These are phyloP conservation scores for Raphicerus campestris DNA, from an alignment of 2,113 vertebrate genomes.

Conservation along the genomic window DNA sequence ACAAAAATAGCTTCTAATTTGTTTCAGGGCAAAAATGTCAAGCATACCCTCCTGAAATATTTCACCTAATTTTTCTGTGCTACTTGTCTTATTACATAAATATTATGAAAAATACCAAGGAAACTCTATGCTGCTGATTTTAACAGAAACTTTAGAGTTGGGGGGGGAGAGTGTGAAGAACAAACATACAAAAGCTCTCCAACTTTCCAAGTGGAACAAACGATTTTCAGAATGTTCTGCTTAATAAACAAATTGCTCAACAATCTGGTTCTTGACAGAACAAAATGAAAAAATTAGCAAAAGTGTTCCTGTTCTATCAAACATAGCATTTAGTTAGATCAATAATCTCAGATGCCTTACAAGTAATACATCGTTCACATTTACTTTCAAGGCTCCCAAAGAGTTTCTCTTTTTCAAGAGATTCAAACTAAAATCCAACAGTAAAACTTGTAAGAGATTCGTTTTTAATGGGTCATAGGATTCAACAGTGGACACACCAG, in stretches of 20 bases:
- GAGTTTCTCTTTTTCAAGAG: neutral
- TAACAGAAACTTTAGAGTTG: constrained; percentile 11
- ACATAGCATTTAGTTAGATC: neutral
- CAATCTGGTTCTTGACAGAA: constrained; percentile 7
- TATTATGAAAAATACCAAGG: neutral
- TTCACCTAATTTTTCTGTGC: neutral
- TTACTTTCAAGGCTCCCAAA: neutral
- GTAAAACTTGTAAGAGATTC: neutral
- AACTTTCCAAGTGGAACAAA: constrained; percentile 27
- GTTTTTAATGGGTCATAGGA: neutral
- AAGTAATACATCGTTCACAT: neutral
- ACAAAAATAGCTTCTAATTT: neutral
- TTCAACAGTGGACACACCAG: neutral
- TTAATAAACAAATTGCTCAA: constrained; percentile 37
- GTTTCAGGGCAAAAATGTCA: constrained; percentile 27
- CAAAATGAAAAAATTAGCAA: constrained; percentile 2
- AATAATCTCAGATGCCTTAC: neutral
- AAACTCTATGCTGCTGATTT: neutral
- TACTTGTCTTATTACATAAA: neutral
- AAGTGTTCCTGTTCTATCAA: neutral
- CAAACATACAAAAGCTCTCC: constrained; percentile 19
- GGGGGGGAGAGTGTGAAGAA: neutral
- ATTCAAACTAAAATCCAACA: constrained; percentile 8
- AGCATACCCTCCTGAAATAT: neutral
- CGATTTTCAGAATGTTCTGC: constrained; percentile 42